phyloP scores from a whole-genome alignment of 2,888 invertebrate species.

The Chromoteleia sp. region DNA sequence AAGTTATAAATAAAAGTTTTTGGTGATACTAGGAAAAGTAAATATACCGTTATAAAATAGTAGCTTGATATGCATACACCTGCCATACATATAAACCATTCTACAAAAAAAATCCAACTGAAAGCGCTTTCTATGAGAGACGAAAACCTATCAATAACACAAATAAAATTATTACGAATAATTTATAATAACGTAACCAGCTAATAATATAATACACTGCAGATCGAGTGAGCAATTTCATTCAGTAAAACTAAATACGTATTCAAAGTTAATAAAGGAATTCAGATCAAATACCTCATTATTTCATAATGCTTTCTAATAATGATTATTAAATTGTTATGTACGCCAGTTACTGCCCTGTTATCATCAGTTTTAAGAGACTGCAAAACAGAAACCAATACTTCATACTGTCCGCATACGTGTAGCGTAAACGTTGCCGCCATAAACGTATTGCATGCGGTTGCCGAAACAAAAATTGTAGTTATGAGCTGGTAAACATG shows the following conservation, averaged over 20 bases:
- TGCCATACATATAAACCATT: slow-evolving; percentile 3
- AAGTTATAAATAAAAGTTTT: no score
- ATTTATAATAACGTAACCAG: background rate
- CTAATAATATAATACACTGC: no score
- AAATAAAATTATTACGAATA: background rate
- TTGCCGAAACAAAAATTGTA: background rate
- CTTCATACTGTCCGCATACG: slow-evolving; percentile 23
- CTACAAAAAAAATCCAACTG: slow-evolving; percentile 16
- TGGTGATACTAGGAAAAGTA: background rate
- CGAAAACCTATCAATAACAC: slow-evolving; percentile 16
- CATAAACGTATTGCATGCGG: background rate
- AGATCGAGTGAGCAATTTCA: no score
- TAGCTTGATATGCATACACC: background rate
- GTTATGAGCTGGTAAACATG: slow-evolving; percentile 12
- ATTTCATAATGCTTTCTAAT: slow-evolving; percentile 37
- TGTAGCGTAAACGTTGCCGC: slow-evolving; percentile 20
- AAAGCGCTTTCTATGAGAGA: slow-evolving; percentile 17
- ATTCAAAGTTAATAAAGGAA: background rate
- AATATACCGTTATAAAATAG: slow-evolving; percentile 10
- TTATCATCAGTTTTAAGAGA: background rate
- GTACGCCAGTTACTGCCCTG: background rate
- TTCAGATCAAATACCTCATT: slow-evolving; percentile 12
- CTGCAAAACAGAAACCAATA: slow-evolving; percentile 7
- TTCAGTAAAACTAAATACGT: background rate
- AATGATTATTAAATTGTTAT: slow-evolving; percentile 1